Base-by-base conservation (phyloP, 2,888 invertebrate genomes). In the Nycteola revayana region DNA sequence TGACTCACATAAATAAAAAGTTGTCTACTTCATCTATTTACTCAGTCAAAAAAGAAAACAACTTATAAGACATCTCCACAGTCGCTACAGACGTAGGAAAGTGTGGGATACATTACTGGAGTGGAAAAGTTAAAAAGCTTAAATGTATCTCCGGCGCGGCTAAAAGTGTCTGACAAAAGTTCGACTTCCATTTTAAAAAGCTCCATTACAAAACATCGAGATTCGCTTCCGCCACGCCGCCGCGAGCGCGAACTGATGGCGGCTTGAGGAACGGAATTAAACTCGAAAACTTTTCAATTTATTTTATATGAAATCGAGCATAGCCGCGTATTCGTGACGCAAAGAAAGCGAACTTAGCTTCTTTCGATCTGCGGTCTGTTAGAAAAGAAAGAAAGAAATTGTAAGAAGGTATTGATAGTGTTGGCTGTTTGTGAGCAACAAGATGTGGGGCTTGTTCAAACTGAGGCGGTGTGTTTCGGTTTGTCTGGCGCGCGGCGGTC, bases 111-210 rank as follows among this genome's bases (percentile, higher is more conserved):
- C 86, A 87, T 87, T 88, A 87, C 86, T 77, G 82, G 83, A 87
- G 86, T 86, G 85, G 86, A 85, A 88, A 88, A 88, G 88, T 88
- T 88, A 87, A 87, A 88, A 87, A 87, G 88, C 87, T 87, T 88
- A 88, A 88, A 88, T 87, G 88, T 88, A 87, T 87, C 85, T 84
- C 85, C 74, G 79, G 79, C 82, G 79, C 81, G 85, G 87, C 88
- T 87, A 86, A 87, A 87, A 88, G 88, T 86, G 84, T 87, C 87
- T 86, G 86, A 88, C 88, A 87, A 87, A 88, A 87, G 87, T 88
- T 88, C 86, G 86, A 84, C 83, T 87, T 83, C 83, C 86, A 87
- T 88, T 88, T 87, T 88, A 88, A 88, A 88, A 87, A 88, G 88
- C 87, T 86, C 87, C 87, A 88, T 87, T 87, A 87, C 87, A 86